Evolutionary conservation across 2,797 vertebrate genomes (phyloP).

Genomic region (Aulostomus chinensis): DNA sequence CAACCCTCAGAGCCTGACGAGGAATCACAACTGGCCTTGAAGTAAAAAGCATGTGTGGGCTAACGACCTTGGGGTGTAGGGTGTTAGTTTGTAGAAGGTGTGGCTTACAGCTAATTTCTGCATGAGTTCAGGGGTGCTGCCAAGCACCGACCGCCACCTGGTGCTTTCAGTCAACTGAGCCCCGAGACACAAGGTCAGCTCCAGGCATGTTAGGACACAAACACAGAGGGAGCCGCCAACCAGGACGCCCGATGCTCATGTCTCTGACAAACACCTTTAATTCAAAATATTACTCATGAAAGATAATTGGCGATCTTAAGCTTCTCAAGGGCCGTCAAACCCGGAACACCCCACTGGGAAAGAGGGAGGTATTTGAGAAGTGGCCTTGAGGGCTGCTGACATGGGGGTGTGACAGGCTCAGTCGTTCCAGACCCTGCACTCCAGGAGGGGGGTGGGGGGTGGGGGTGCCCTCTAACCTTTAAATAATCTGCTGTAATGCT

Average conservation of each 20-base stretch:
- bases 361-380: no score
- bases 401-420: no score
- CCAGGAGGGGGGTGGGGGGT: no score
- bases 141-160: conserved; percentile 60
- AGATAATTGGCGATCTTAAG: background rate
- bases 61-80: conserved; percentile 16
- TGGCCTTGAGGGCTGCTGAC: no score
- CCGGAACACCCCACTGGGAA: no score
- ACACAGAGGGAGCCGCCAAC: conserved; percentile 11
- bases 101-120: conserved; percentile 55
- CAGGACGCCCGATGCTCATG: conserved; percentile 6
- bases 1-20: no score
- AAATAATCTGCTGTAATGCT: no score
- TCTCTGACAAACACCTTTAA: background rate
- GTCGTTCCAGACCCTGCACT: no score
- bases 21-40: no score
- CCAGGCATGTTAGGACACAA: conserved; percentile 26
- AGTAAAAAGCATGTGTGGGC: background rate
- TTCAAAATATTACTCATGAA: background rate
- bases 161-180: conserved; percentile 62
- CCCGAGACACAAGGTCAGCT: conserved; percentile 28
- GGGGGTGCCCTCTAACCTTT: no score
- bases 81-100: conserved; percentile 25
- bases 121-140: conserved; percentile 44
- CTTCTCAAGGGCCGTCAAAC: no score